These are phyloP conservation scores for Ceratina calcarata DNA, from an alignment of 1,140 invertebrate species.

Conservation along the genomic window DNA sequence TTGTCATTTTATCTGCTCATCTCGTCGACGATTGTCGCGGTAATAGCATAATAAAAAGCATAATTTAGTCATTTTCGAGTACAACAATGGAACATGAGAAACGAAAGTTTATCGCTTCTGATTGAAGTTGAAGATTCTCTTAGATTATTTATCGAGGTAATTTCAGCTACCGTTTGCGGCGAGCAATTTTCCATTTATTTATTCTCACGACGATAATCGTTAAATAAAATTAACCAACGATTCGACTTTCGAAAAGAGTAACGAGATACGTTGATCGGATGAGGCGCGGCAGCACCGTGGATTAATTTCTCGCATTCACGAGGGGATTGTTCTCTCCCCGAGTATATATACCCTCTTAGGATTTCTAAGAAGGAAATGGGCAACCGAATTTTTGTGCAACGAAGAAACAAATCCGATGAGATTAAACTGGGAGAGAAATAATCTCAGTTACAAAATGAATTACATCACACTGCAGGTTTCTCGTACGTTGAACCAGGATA, in stretches of 20 bases:
- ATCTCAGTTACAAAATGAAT: background rate
- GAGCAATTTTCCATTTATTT: background rate
- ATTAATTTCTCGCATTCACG: slow-evolving; percentile 35
- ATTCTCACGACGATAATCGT: slow-evolving; percentile 5
- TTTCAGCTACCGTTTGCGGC: background rate
- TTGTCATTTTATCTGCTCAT: background rate
- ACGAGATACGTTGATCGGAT: slow-evolving; percentile 15
- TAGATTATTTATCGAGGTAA: background rate
- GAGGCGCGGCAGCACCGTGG: slow-evolving; percentile 27
- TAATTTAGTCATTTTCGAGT: background rate
- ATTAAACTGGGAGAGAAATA: slow-evolving; percentile 2
- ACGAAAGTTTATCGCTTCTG: background rate
- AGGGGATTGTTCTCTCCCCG: too few relatives aligned
- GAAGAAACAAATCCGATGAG: slow-evolving; percentile 22
- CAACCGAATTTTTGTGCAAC: slow-evolving; percentile 12
- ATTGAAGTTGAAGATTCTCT: slow-evolving; percentile 21
- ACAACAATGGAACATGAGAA: background rate
- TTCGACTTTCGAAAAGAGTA: slow-evolving; percentile 25
- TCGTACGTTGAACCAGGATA: slow-evolving; percentile 6
- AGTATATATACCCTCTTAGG: background rate
- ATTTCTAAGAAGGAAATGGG: slow-evolving; percentile 46
- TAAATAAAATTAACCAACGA: background rate
- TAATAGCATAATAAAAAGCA: background rate
- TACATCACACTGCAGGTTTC: background rate
- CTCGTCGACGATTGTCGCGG: background rate